Conservation (phyloP, 2,113 vertebrate genomes). For the Gambusia holbrooki region DNA sequence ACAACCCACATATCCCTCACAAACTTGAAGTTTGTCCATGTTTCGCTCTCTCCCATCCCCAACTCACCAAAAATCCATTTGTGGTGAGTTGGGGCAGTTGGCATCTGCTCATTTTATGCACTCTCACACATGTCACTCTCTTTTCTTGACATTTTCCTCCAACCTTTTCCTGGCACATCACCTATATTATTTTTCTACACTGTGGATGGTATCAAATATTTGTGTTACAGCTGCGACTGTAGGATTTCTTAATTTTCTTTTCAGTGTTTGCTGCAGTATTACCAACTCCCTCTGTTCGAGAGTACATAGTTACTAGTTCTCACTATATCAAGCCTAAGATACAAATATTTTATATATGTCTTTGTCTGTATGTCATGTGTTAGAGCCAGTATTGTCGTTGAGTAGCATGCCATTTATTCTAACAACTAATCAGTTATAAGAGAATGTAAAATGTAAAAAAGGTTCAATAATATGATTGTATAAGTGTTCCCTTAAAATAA, state of each 20-base stretch:
- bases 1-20: conserved; percentile 63
- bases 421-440: too few relatives aligned
- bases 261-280: conserved; percentile 8
- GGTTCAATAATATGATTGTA: too few relatives aligned
- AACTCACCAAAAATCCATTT: conserved; percentile 33
- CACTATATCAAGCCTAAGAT: too few relatives aligned
- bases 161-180: conserved; percentile 22
- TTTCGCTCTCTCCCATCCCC: conserved; percentile 40
- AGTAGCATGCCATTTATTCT: too few relatives aligned
- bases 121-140: conserved; percentile 33
- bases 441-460: too few relatives aligned
- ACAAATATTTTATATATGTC: too few relatives aligned
- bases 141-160: conserved; percentile 28
- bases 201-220: conserved; percentile 42
- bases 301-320: neutral
- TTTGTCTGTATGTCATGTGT: too few relatives aligned
- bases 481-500: too few relatives aligned
- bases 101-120: conserved; percentile 25
- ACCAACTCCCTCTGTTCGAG: neutral
- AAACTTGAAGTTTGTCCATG: conserved; percentile 52
- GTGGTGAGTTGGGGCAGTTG: conserved; percentile 11
- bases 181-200: conserved; percentile 18
- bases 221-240: conserved; percentile 23
- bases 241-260: conserved; percentile 27
- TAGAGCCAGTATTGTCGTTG: too few relatives aligned